A percentile compares a stretch with the other conserved stretches of the same genome.
Conservation (phyloP, 2,888 invertebrate genomes). For the Craniophora ligustri region DNA sequence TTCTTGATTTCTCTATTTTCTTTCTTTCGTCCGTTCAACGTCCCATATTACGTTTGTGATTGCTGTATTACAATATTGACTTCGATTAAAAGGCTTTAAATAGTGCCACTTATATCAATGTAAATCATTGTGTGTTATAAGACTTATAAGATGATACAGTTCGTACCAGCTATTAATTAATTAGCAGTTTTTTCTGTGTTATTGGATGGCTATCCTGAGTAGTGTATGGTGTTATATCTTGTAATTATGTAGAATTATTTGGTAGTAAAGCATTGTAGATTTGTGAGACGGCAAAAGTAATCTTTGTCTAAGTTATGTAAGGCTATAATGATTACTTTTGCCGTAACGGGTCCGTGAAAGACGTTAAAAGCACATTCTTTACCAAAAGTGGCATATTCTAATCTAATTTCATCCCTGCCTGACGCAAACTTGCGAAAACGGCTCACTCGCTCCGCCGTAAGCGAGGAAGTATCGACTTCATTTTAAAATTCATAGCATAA, state of each 20-base stretch:
- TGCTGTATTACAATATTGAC: conserved; percentile 52
- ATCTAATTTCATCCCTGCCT: conserved; percentile 84
- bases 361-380: conserved; percentile 79
- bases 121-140: conserved; percentile 21
- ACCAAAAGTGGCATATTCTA: conserved; percentile 78
- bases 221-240: too few species aligned
- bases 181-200: not conserved
- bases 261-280: conserved; percentile 27
- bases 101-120: conserved; percentile 12
- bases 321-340: not conserved
- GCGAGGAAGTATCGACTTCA: conserved; percentile 87
- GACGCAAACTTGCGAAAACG: conserved; percentile 78
- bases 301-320: conserved; percentile 24
- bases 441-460: conserved; percentile 72
- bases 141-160: too few species aligned
- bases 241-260: not conserved
- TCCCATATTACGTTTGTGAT: conserved; percentile 59
- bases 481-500: conserved; percentile 89
- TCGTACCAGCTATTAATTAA: conserved; percentile 24
- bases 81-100: conserved; percentile 43
- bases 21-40: conserved; percentile 66
- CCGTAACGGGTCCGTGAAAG: conserved; percentile 42
- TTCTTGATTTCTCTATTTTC: conserved; percentile 79
- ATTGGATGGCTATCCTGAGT: too few species aligned
- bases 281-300: conserved; percentile 32